Evolutionary conservation across 2,797 vertebrate species (phyloP).

Genomic region (Enteromius afrohamiltoni): DNA sequence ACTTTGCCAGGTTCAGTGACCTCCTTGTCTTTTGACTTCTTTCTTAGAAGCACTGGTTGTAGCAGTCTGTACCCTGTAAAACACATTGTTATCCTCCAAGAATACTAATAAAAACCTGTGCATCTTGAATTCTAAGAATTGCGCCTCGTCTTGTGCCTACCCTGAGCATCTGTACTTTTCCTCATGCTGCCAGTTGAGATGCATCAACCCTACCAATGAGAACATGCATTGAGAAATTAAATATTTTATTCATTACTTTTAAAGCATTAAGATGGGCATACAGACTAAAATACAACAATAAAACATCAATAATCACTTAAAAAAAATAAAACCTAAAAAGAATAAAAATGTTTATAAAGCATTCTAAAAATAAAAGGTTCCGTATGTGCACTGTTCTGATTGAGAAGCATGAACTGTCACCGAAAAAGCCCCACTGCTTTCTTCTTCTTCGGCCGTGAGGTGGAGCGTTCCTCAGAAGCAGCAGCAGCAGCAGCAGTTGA

Average conservation of each 20-base stretch:
- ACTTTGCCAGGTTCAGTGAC: not conserved
- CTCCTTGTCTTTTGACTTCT: not conserved
- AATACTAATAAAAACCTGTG: not conserved
- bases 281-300: constrained; percentile 17
- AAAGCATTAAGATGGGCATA: constrained; percentile 1
- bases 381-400: constrained; percentile 13
- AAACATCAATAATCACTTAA: not conserved
- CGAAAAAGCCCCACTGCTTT: constrained; percentile 76
- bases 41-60: not conserved
- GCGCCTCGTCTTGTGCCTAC: not conserved
- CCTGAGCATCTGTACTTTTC: not conserved
- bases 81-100: not conserved
- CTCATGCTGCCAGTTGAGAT: not conserved
- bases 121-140: not conserved
- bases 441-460: constrained; percentile 77
- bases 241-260: constrained; percentile 35
- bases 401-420: constrained; percentile 58
- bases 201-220: not conserved
- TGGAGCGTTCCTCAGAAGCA: constrained; percentile 41
- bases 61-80: not conserved
- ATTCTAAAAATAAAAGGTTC: constrained; percentile 5
- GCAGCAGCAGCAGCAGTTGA: constrained; percentile 22
- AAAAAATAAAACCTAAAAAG: constrained; percentile 13
- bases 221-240: not conserved
- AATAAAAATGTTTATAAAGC: constrained; percentile 9